Evolutionary conservation across 2,888 invertebrate genomes (phyloP), one percentile per base, ranked within the genome.

Genomic region (Clanis bilineata): DNA sequence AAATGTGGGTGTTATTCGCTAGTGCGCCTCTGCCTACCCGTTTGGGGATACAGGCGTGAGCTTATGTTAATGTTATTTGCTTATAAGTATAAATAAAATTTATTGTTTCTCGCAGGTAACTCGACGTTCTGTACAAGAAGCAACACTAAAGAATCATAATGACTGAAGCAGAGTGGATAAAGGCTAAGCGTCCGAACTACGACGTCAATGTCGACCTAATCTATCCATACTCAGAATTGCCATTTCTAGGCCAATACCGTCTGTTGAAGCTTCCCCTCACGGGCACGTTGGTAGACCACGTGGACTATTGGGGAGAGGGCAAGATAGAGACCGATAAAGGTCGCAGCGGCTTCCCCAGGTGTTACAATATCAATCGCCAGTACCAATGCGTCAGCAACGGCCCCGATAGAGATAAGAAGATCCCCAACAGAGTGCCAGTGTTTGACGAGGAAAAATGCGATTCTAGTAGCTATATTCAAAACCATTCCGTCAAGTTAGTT

Each of bases 241-340:
- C 83, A 1, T 79, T 67, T 64, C 63, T 83, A 9, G 81, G 82
- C 5, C 66, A 79, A 28, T 82, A 82, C 59, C 63, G 77, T 2
- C 18, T 41, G 18, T 6, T 41, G 6, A 76, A 75, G 64, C 61
- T 83, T 28, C 83, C 83, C 7, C 43, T 63, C 0, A 32, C 39
- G 0, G 60, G 64, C 0, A 28, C 63, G 2, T 55, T 78, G 2
- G 60, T 82, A 3, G 73, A 80, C 2, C 76, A 75, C 56, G 74
- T 83, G 0, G 82, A 83, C 64, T 83, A 83, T 41, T 83, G 83
- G 83, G 82, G 83, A 2, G 82, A 83, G 58, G 83, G 83, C 0
- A 72, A 66, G 56, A 73, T 81, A 0, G 58, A 58, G 36, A 66
- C 0, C n/a, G 18, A 59, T 3, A 47, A 25, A 0, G 76, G 72